Conservation (phyloP, 2,888 invertebrate species). For the Cancer borealis region DNA sequence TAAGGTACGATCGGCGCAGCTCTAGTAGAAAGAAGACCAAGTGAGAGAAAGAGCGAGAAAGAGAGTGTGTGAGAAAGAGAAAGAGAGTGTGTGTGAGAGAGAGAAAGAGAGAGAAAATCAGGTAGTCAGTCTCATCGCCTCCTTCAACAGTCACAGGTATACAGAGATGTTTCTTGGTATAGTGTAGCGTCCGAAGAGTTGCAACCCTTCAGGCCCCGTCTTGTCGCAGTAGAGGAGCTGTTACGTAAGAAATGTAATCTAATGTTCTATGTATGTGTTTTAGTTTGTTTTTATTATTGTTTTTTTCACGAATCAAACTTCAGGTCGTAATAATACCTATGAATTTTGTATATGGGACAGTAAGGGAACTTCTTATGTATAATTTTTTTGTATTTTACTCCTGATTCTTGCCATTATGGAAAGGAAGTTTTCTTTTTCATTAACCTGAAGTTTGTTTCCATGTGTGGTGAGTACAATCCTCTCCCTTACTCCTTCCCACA, state of each 20-base stretch:
- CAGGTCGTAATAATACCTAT: not conserved
- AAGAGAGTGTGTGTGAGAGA: conserved; percentile 22
- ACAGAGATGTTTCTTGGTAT: not conserved
- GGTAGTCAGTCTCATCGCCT: not conserved
- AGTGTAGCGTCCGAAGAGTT: not conserved
- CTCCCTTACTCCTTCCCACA: not conserved
- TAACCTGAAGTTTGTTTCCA: conserved; percentile 18
- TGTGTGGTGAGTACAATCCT: not conserved
- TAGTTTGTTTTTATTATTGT: not conserved
- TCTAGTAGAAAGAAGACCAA: not conserved
- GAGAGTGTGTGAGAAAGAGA: not conserved
- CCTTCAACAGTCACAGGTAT: not conserved
- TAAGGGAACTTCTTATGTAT: not conserved
- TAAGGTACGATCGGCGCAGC: conserved; percentile 51
- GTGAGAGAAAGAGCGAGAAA: conserved; percentile 4
- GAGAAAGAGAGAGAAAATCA: not conserved
- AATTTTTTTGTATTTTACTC: not conserved
- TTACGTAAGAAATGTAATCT: not conserved
- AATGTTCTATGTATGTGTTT: not conserved
- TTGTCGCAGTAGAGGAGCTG: not conserved
- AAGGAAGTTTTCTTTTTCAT: not conserved
- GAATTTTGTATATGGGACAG: not conserved
- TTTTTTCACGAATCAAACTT: not conserved
- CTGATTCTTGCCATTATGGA: not conserved
- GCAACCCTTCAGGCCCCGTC: not conserved